Base-by-base conservation (phyloP, 2,113 vertebrate species). In the Clarias magur region DNA sequence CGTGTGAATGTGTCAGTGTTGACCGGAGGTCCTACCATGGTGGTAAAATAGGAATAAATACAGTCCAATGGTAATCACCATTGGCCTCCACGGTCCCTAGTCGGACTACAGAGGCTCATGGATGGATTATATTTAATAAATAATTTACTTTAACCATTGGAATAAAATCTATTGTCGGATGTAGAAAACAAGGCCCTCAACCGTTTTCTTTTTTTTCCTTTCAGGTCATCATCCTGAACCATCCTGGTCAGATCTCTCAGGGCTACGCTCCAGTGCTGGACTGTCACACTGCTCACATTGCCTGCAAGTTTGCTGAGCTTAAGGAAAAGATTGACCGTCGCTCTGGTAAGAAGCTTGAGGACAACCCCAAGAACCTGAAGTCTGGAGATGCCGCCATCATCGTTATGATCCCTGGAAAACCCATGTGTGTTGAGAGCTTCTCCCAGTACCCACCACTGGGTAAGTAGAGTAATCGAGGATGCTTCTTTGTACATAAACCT, bases 181-280 rank as follows among this genome's bases (percentile, higher is more conserved):
- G 19, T 57, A 30, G 34, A 23, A 54, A n/a, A 30, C 30, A 23
- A 42, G 38, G 38, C 1, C 63, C 82, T 48, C 34, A n/a, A 42
- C 34, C 38, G 12, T 56, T 25, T 17, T 56, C 4, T 16, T 82
- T 79, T 11, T 79, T 16, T 63, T 27, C 15, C 38, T 25, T 56
- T 57, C 53, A 96, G 96, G 96, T 96, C 78, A 96, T 96, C 91
- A 95, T 96, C 91, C 92, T 97, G 88, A 96, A 95, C 92, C 95
- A 96, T 82, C 93, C 95, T 0, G 95, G 95, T 1, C 92, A 95
- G 91, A 96, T 96, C 42, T 70, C 88, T 53, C 90, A 94, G 65
- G 95, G 95, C 54, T 97, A 95, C 48, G 91, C 94, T 21, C 96
- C 95, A 1, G 94, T 96, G 72, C 94, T 96, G 87, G 96, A 96